These are phyloP conservation scores for Campoletis raptor DNA, from an alignment of 2,888 invertebrate species.

Conservation along the genomic window DNA sequence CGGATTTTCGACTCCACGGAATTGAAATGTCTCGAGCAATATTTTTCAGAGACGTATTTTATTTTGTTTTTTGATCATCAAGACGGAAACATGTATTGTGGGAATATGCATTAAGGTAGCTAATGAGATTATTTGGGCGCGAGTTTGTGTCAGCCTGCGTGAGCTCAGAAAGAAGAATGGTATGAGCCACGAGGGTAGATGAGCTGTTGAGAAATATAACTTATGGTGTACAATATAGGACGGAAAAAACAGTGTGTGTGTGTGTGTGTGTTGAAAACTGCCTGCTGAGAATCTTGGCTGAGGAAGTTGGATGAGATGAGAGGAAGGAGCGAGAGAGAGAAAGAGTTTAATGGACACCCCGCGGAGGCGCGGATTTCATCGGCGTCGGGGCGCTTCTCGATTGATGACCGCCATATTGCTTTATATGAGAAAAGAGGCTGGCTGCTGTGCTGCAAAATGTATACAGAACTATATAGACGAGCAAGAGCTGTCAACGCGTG, in stretches of 20 bases:
- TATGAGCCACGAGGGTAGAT: conserved; percentile 48
- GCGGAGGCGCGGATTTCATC: conserved; percentile 73
- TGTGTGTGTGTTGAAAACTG: conserved; percentile 42
- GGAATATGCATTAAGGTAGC: conserved; percentile 56
- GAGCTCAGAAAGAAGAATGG: conserved; percentile 51
- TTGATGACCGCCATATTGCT: conserved; percentile 81
- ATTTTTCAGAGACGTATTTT: background rate
- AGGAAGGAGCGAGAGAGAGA: conserved; percentile 52
- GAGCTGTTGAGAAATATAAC: conserved; percentile 59
- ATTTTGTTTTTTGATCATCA: background rate
- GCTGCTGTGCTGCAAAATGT: conserved; percentile 65
- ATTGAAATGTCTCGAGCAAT: conserved; percentile 5
- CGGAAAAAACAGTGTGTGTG: conserved; percentile 18
- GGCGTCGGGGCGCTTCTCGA: conserved; percentile 71
- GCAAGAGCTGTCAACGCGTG: conserved; percentile 80
- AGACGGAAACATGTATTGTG: conserved; percentile 1
- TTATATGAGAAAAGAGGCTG: conserved; percentile 77
- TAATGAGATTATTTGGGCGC: conserved; percentile 64
- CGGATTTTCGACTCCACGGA: background rate
- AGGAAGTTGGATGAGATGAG: conserved; percentile 46
- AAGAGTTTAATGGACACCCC: conserved; percentile 77
- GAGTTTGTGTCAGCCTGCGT: conserved; percentile 28
- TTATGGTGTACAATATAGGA: conserved; percentile 55
- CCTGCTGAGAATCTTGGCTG: conserved; percentile 55
- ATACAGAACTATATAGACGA: conserved; percentile 61